Conservation (phyloP, 2,797 vertebrate species). For the Ptychadena robeensis region DNA sequence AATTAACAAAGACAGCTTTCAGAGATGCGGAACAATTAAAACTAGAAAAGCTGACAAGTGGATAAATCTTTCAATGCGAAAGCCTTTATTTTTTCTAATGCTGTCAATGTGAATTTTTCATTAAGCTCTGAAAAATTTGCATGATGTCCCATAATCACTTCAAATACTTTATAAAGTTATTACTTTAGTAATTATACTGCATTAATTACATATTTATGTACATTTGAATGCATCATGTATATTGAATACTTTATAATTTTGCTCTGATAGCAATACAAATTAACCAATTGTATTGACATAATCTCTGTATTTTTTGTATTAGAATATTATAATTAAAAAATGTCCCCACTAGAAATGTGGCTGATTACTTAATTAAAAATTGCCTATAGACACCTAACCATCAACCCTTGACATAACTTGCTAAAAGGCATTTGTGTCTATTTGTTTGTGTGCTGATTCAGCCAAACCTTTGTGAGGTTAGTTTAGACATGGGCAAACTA, state of each 20-base stretch:
- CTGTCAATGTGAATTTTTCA: slow-evolving; percentile 25
- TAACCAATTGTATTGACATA: slow-evolving; percentile 14
- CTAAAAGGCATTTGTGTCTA: too few relatives aligned
- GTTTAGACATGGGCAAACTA: too few relatives aligned
- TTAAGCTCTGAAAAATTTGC: slow-evolving; percentile 7
- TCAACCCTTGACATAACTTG: too few relatives aligned
- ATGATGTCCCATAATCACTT: slow-evolving; percentile 34
- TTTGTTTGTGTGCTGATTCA: too few relatives aligned
- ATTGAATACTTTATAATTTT: slow-evolving; percentile 1
- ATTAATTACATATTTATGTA: slow-evolving; percentile 45
- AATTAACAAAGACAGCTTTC: slow-evolving; percentile 19
- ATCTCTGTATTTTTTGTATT: neutral
- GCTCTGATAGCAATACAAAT: slow-evolving; percentile 18
- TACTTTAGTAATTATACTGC: slow-evolving; percentile 22
- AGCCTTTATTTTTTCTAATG: neutral
- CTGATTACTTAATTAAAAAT: too few relatives aligned
- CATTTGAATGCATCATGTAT: slow-evolving; percentile 30
- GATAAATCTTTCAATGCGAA: slow-evolving; percentile 23
- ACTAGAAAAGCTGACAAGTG: slow-evolving; percentile 35
- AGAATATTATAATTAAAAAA: slow-evolving; percentile 5
- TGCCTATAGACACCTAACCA: too few relatives aligned
- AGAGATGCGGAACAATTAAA: neutral
- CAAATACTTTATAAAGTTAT: slow-evolving; percentile 13
- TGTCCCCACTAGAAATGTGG: neutral
- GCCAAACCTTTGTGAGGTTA: too few relatives aligned